Evolutionary conservation across 2,888 invertebrate species (phyloP).

Genomic region (Pheosia tremula): DNA sequence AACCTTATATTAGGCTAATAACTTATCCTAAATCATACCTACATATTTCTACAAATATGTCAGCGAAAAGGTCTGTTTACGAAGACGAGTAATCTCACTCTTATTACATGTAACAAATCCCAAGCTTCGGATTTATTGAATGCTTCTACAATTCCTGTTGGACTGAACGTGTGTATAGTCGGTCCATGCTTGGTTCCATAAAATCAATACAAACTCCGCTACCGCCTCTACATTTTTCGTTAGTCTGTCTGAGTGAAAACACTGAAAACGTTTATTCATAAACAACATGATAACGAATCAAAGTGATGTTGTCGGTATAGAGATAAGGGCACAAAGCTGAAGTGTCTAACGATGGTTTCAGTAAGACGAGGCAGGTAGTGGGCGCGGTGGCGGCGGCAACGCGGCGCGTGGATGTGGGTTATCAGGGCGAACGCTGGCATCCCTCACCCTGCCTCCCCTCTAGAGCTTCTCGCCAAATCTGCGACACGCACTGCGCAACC

Average conservation of each 20-base stretch:
- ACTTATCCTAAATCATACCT: too few species aligned
- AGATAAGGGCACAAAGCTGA: not conserved
- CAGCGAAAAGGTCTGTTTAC: too few species aligned
- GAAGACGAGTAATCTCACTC: too few species aligned
- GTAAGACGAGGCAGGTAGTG: constrained; percentile 27
- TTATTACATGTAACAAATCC: too few species aligned
- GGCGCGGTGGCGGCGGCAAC: constrained; percentile 36
- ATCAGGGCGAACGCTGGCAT: constrained; percentile 66
- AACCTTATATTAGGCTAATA: too few species aligned
- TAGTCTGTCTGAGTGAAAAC: not conserved
- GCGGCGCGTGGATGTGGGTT: constrained; percentile 65
- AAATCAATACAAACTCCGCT: constrained; percentile 11
- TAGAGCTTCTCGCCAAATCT: constrained; percentile 41
- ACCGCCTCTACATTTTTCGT: constrained; percentile 1
- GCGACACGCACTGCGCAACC: constrained; percentile 54
- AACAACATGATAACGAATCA: not conserved
- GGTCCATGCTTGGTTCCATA: not conserved
- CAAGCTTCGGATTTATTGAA: not conserved
- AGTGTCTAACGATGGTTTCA: constrained; percentile 18
- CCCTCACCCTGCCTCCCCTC: constrained; percentile 39
- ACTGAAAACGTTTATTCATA: not conserved
- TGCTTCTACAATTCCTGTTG: constrained; percentile 4
- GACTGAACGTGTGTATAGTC: not conserved
- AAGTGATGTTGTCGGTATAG: not conserved
- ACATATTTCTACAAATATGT: too few species aligned